Percentiles rank a stretch among this genome's conserved stretches.
phyloP scores from a whole-genome alignment of 2,113 vertebrate genomes.

The Oriolus oriolus region DNA sequence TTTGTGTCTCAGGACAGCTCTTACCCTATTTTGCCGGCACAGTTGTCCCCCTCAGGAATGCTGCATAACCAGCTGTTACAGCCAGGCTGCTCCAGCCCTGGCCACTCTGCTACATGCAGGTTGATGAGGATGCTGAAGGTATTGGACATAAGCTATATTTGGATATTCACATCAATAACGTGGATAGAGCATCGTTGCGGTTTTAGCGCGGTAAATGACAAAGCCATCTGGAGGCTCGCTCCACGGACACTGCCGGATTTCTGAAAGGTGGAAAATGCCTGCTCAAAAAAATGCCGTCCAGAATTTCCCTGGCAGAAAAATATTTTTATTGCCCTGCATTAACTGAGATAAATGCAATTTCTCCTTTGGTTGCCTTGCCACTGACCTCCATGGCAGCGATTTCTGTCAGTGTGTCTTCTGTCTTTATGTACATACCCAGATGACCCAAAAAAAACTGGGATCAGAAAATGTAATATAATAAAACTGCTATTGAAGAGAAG shows the following conservation, averaged over 20 bases:
- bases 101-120: background rate
- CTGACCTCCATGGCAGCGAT: background rate
- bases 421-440: background rate
- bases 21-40: background rate
- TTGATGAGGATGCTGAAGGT: background rate
- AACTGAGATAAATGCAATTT: background rate
- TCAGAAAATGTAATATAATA: background rate
- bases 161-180: background rate
- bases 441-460: fast-evolving
- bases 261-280: background rate
- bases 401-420: background rate
- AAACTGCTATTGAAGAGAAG: background rate
- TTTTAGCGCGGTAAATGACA: background rate
- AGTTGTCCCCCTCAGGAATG: background rate
- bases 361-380: background rate
- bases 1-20: background rate
- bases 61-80: background rate
- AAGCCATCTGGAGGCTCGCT: background rate
- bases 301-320: background rate
- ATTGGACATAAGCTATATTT: background rate
- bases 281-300: background rate
- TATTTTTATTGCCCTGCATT: background rate
- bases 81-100: background rate
- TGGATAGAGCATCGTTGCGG: background rate
- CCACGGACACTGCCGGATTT: background rate